phyloP scores from a whole-genome alignment of 2,888 invertebrate species.

The Aphidoletes aphidimyza region DNA sequence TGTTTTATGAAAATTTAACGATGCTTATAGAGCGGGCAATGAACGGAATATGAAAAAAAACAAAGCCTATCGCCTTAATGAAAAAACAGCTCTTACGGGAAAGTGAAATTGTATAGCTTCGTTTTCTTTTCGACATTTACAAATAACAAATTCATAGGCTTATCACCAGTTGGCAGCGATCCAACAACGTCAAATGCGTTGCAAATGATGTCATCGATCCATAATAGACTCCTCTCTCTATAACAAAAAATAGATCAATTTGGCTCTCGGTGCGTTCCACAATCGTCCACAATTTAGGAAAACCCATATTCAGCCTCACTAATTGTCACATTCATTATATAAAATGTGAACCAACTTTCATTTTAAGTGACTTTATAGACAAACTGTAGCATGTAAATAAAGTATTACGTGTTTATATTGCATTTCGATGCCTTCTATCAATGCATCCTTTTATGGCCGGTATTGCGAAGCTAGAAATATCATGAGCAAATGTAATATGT shows the following conservation, averaged over 20 bases:
- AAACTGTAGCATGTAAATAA: too few relatives aligned
- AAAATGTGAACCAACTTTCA: not conserved
- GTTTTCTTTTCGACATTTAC: constrained; percentile 9
- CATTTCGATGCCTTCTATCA: not conserved
- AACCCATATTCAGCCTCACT: not conserved
- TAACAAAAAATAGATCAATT: not conserved
- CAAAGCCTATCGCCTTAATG: not conserved
- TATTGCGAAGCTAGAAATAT: too few relatives aligned
- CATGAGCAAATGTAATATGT: not conserved
- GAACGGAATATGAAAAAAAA: not conserved
- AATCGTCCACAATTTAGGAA: not conserved
- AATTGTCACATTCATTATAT: constrained; percentile 6
- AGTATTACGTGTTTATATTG: not conserved
- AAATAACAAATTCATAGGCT: constrained; percentile 28
- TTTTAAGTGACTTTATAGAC: too few relatives aligned
- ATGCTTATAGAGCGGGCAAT: constrained; percentile 43
- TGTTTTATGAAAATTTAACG: constrained; percentile 30
- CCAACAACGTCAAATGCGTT: not conserved
- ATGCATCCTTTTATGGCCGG: constrained; percentile 28
- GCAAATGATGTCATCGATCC: constrained; percentile 50
- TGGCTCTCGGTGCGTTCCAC: not conserved
- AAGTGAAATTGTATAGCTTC: not conserved
- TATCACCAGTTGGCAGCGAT: constrained; percentile 19
- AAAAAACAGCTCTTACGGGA: constrained; percentile 11
- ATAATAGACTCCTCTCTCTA: not conserved